These are phyloP conservation scores for Oscheius sp. DNA, from an alignment of 1,140 invertebrate species.

Conservation along the genomic window DNA sequence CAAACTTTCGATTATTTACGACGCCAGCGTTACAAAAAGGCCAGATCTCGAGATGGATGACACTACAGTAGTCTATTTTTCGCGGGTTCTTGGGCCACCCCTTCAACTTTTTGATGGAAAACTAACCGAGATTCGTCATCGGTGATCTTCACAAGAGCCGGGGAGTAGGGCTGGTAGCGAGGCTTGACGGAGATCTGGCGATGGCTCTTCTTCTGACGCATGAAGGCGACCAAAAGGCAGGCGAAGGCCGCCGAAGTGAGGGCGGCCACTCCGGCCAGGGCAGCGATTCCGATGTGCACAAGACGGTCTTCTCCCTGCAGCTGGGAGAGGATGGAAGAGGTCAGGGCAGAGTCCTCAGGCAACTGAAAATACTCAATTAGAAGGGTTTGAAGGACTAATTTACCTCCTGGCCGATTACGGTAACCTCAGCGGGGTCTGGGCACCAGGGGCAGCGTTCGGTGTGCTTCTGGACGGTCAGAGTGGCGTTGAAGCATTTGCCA, in stretches of 20 bases:
- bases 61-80: no score
- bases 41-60: conserved; percentile 5
- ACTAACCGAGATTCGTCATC: conserved; percentile 24
- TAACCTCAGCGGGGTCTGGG: conserved; percentile 37
- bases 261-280: conserved; percentile 28
- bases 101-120: neutral
- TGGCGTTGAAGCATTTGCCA: conserved; percentile 42
- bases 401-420: conserved; percentile 36
- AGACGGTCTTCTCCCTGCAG: conserved; percentile 17
- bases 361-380: neutral
- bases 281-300: conserved; percentile 25
- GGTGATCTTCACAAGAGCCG: conserved; percentile 18
- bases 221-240: conserved; percentile 18
- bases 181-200: conserved; percentile 36
- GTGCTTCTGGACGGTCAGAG: conserved; percentile 38
- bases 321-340: conserved; percentile 2
- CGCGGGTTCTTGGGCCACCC: no score
- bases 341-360: neutral
- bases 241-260: conserved; percentile 31
- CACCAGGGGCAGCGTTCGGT: conserved; percentile 44
- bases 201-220: conserved; percentile 32
- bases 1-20: conserved; percentile 14
- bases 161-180: conserved; percentile 30
- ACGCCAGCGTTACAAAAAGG: conserved; percentile 10
- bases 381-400: neutral